Percentiles rank a stretch among this genome's conserved stretches.
Evolutionary conservation across 2,888 invertebrate genomes (phyloP).

Genomic region (Stegana nigrithorax): DNA sequence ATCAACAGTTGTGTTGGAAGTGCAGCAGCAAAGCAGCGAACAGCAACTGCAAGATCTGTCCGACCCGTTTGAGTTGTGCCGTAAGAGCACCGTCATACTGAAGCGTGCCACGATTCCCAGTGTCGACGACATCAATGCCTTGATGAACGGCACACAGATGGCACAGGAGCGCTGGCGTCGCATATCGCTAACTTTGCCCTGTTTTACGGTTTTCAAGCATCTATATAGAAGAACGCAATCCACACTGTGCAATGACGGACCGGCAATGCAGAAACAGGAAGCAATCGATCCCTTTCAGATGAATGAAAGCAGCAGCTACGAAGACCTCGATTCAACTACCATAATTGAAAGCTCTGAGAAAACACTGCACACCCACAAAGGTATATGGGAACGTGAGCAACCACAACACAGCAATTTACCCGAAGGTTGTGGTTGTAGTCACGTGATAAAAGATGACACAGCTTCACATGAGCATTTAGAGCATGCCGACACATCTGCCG

Average conservation of each 20-base stretch:
- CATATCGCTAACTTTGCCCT: slow-evolving; percentile 32
- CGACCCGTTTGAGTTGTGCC: neutral
- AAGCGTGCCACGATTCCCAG: neutral
- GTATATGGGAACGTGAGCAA: no score
- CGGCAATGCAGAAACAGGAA: neutral
- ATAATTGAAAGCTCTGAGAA: neutral
- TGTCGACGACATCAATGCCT: neutral
- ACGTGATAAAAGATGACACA: no score
- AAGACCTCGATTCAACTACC: neutral
- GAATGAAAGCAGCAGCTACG: neutral
- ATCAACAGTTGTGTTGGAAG: no score
- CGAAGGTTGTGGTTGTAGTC: no score
- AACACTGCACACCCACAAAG: no score
- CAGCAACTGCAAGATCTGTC: neutral
- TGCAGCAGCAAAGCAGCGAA: neutral
- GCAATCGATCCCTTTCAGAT: neutral
- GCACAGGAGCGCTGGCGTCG: slow-evolving; percentile 34
- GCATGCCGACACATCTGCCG: no score
- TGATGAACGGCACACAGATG: neutral
- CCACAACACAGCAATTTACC: no score
- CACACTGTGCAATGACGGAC: slow-evolving; percentile 6
- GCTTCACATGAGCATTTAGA: no score
- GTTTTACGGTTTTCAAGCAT: slow-evolving; percentile 22
- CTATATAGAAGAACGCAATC: neutral
- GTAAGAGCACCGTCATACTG: neutral